Evolutionary conservation across 2,113 vertebrate species (phyloP).

Genomic region (Gila orcuttii): DNA sequence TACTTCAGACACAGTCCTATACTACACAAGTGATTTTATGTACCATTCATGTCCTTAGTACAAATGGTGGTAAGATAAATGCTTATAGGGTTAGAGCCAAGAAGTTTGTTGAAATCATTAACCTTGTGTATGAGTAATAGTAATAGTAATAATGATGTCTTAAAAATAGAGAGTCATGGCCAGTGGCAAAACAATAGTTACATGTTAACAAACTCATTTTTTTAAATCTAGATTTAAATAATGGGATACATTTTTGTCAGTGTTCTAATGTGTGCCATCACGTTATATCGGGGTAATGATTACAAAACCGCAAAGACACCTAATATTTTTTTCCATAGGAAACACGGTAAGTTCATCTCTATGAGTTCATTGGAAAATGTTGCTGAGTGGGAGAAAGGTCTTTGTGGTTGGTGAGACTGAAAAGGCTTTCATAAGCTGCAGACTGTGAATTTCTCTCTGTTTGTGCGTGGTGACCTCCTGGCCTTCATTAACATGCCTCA

Average conservation of each 20-base stretch:
- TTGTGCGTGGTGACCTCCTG: slow-evolving; percentile 43
- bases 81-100: no score
- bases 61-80: no score
- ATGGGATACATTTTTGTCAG: not conserved
- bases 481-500: slow-evolving; percentile 43
- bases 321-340: not conserved
- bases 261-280: not conserved
- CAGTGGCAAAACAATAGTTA: not conserved
- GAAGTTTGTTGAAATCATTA: not conserved
- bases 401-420: slow-evolving; percentile 11
- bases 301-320: not conserved
- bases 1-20: no score
- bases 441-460: slow-evolving; percentile 42
- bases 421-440: slow-evolving; percentile 37
- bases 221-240: slow-evolving; percentile 18
- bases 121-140: not conserved
- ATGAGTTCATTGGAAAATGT: not conserved
- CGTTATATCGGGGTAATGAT: not conserved
- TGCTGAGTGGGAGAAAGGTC: not conserved
- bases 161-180: slow-evolving; percentile 13
- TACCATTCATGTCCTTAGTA: no score
- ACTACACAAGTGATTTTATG: no score
- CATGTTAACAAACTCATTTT: not conserved
- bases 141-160: not conserved
- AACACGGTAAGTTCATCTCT: slow-evolving; percentile 2